Conservation (phyloP, 2,888 invertebrate genomes). For the Orthosia gothica region DNA sequence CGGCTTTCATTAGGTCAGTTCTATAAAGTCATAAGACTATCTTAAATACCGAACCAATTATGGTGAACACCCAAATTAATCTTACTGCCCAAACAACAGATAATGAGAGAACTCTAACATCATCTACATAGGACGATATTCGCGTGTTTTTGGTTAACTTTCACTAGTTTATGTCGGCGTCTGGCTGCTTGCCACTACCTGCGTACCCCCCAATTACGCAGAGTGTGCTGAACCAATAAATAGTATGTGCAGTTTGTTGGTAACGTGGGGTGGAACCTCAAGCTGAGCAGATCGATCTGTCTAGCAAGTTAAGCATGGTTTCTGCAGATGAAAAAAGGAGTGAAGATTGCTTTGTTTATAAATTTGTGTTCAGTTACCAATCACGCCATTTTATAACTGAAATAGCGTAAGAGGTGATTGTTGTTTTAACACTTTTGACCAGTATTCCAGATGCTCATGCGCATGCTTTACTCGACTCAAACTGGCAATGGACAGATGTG, state of each 20-base stretch:
- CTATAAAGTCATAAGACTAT: background rate
- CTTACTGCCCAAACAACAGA: background rate
- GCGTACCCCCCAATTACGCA: conserved; percentile 60
- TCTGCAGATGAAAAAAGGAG: background rate
- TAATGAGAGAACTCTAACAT: background rate
- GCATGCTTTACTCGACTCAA: no score
- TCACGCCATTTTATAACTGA: no score
- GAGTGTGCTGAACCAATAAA: conserved; percentile 60
- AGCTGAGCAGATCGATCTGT: conserved; percentile 43
- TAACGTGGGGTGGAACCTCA: conserved; percentile 25
- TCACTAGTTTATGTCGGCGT: conserved; percentile 57
- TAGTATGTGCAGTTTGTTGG: conserved; percentile 52
- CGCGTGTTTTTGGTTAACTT: conserved; percentile 53
- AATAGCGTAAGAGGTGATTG: no score
- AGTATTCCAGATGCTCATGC: no score
- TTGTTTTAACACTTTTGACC: no score
- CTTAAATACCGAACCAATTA: conserved; percentile 2
- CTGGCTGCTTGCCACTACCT: conserved; percentile 57
- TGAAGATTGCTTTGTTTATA: no score
- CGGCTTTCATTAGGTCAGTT: no score
- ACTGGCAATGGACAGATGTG: no score
- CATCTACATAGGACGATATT: background rate
- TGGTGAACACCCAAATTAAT: background rate
- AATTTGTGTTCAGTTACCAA: no score
- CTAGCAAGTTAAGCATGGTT: conserved; percentile 22